Percentiles rank a stretch among this genome's conserved stretches.
phyloP scores from a whole-genome alignment of 1,140 invertebrate species.

The Formica selysi region DNA sequence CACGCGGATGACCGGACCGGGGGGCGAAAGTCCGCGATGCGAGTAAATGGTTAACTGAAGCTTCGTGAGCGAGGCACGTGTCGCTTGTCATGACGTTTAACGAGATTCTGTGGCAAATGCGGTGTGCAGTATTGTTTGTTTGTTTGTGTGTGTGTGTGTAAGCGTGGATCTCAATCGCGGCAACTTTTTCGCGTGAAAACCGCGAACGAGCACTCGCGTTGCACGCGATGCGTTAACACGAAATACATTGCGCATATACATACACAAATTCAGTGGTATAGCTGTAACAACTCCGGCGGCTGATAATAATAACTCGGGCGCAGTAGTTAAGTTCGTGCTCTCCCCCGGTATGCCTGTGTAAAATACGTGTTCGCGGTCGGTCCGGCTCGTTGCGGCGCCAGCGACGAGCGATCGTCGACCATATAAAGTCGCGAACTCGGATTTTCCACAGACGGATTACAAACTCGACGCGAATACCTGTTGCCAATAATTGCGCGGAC shows the following conservation, averaged over 20 bases:
- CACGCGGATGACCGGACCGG: not conserved
- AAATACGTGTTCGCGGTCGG: conserved; percentile 51
- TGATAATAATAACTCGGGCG: conserved; percentile 26
- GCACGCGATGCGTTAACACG: conserved; percentile 46
- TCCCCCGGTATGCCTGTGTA: not conserved
- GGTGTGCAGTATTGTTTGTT: not conserved
- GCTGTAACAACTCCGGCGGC: not conserved
- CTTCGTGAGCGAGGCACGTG: conserved; percentile 27
- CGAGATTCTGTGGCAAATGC: conserved; percentile 14
- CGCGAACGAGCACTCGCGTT: conserved; percentile 34
- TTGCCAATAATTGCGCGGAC: conserved; percentile 65
- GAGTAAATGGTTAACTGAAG: conserved; percentile 39
- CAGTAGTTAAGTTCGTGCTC: conserved; percentile 23
- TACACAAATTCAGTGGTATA: too few relatives aligned
- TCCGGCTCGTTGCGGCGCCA: conserved; percentile 33
- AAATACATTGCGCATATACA: conserved; percentile 20
- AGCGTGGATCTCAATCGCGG: conserved; percentile 28
- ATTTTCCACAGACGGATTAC: conserved; percentile 46
- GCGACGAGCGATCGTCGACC: conserved; percentile 37
- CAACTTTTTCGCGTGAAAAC: conserved; percentile 43
- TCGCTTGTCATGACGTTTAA: conserved; percentile 41
- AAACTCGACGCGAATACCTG: conserved; percentile 64
- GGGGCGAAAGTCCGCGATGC: conserved; percentile 27
- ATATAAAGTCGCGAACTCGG: conserved; percentile 25
- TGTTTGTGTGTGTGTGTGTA: not conserved